Evolutionary conservation across 2,888 invertebrate species (phyloP), one percentile per base, ranked within the genome.

Genomic region (Malacosoma neustria): DNA sequence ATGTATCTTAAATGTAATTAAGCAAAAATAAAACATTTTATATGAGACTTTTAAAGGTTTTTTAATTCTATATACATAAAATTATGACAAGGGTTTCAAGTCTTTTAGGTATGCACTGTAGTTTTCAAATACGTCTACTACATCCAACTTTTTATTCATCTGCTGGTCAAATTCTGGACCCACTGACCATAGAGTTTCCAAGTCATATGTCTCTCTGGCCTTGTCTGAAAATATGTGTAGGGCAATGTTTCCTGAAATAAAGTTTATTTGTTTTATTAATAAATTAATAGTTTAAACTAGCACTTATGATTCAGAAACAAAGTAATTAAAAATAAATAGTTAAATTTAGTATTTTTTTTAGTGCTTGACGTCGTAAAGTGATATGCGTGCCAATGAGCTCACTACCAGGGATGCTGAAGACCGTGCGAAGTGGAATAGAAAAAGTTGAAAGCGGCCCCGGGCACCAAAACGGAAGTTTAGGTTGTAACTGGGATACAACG

Each of bases 141-240:
- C 71, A 35, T 89, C 87, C 75, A 89, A 89, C 7, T 86, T 87
- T 57, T 88, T 88, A 51, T 90, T 89, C 14, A 72, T 87, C 61
- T 91, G 87, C 32, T 89, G 88, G 72, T 97, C 97, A 85, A 88
- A 94, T 57, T 94, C 88, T 0, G 90, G 76, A 1, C 98, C 98
- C 11, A 97, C 90, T 30, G 94, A 88, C 98, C 98, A 98, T 29
- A 98, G 76, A 0, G 93, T 92, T 72, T 98, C 98, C 46, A 98
- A 85, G 73, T 98, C 97, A 70, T 96, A 97, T 4, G 82, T 61
- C 45, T 86, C 72, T 50, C 98, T 87, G 1, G 89, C 87, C 48
- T 90, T 86, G 7, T 87, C 85, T 15, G 92, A 90, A 72, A 98
- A 95, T 49, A 98, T 89, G 61, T 98, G 98, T 22, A 98, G 73